Conservation (phyloP, 2,888 invertebrate genomes). For the Globia sparganii region DNA sequence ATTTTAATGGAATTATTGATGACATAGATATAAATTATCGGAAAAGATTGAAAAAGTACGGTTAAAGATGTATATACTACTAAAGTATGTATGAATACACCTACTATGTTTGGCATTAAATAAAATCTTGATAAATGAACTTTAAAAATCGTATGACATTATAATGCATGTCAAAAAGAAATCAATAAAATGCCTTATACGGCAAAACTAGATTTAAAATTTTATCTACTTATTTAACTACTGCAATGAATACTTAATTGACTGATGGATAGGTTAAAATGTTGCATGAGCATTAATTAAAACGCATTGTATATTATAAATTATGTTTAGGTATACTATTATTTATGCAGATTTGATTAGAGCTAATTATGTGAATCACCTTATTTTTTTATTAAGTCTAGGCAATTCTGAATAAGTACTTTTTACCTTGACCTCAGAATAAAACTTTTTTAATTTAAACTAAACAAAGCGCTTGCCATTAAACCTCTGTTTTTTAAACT, state of each 20-base stretch:
- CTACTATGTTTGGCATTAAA: constrained; percentile 1
- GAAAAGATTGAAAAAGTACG: background rate
- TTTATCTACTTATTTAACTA: constrained; percentile 3
- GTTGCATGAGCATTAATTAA: constrained; percentile 7
- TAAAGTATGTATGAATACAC: background rate
- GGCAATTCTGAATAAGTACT: background rate
- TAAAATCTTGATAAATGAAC: background rate
- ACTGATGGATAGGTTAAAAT: background rate
- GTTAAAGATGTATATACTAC: background rate
- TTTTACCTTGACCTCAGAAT: background rate
- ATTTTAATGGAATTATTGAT: too few species aligned
- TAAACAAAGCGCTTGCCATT: background rate
- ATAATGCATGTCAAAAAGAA: background rate
- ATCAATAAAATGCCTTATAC: constrained; percentile 15
- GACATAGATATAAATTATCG: background rate
- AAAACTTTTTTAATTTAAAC: background rate
- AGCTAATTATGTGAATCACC: background rate
- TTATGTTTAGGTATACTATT: background rate
- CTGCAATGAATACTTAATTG: constrained; percentile 19
- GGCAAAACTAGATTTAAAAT: background rate
- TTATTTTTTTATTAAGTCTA: background rate
- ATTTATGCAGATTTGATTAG: background rate
- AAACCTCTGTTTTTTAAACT: background rate
- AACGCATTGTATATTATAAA: background rate
- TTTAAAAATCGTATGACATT: constrained; percentile 16